A percentile compares a stretch with the other conserved stretches of the same genome.
Conservation (phyloP, 2,797 vertebrate species). For the Neomorphus geoffroyi region DNA sequence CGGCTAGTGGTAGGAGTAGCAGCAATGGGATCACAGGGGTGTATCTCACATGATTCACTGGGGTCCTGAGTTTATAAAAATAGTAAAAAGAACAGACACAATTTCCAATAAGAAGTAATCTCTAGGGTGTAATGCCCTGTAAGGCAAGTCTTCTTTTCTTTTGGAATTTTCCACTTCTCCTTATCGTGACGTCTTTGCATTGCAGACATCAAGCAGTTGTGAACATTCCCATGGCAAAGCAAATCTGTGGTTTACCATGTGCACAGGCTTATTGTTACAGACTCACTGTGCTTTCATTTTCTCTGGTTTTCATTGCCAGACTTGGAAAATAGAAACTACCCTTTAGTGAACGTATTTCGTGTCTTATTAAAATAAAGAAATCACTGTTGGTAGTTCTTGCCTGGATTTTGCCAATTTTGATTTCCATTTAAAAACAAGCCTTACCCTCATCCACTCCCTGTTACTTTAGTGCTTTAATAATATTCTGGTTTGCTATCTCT, state of each 20-base stretch:
- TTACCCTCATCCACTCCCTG: rapidly evolving
- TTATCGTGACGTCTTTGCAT: not conserved
- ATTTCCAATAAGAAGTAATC: conserved; percentile 41
- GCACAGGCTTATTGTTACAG: not conserved
- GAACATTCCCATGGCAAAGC: conserved; percentile 54
- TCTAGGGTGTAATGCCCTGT: conserved; percentile 52
- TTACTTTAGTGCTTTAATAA: not conserved
- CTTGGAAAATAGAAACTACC: not conserved
- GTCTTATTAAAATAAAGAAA: conserved; percentile 12
- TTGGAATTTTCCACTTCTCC: conserved; percentile 60
- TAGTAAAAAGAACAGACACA: not conserved
- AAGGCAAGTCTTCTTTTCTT: conserved; percentile 36
- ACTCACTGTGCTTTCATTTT: conserved; percentile 38
- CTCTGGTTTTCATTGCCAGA: conserved; percentile 4
- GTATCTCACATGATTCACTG: not conserved
- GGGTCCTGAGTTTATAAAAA: conserved; percentile 33
- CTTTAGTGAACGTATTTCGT: conserved; percentile 1
- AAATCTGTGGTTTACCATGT: conserved; percentile 31
- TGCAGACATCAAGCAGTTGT: conserved; percentile 33
- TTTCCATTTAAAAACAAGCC: not conserved
- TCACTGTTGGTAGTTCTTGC: not conserved
- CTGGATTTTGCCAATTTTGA: not conserved
- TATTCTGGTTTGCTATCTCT: not conserved
- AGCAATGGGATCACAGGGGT: not conserved
- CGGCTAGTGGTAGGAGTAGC: conserved; percentile 8